Conservation (phyloP, 2,797 vertebrate species). For the Zenarchopterus dispar region DNA sequence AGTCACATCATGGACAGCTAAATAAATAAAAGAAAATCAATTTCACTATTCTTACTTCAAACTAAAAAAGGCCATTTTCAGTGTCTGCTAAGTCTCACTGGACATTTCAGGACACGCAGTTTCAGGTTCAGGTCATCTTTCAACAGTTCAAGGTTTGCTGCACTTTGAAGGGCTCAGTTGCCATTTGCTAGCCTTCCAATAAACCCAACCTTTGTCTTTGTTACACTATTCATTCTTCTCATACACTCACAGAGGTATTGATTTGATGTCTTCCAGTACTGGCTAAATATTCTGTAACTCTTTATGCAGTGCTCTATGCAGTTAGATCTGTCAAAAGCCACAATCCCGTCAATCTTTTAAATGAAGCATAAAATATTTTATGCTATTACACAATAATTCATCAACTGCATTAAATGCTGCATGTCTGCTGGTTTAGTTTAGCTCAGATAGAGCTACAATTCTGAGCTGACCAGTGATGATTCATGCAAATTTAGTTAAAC, state of each 20-base stretch:
- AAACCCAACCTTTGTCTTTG: not conserved
- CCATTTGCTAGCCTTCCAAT: constrained; percentile 2
- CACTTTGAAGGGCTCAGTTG: constrained; percentile 9
- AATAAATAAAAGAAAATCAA: too few relatives aligned
- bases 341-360: not conserved
- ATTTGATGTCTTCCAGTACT: constrained; percentile 9
- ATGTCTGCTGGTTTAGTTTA: not conserved
- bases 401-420: not conserved
- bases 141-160: constrained; percentile 9
- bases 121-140: constrained; percentile 37
- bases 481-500: constrained; percentile 11
- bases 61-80: not conserved
- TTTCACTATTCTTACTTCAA: not conserved
- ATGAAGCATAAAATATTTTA: not conserved
- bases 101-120: constrained; percentile 29
- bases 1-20: too few relatives aligned
- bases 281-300: not conserved
- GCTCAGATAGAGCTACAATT: not conserved
- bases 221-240: not conserved
- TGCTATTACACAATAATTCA: not conserved
- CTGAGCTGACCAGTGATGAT: not conserved
- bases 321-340: not conserved
- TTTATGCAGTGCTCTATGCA: not conserved
- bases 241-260: not conserved
- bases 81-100: not conserved